A percentile compares a stretch with the other conserved stretches of the same genome.
phyloP scores from a whole-genome alignment of 2,888 invertebrate species.

The Chaitophorus viminalis region DNA sequence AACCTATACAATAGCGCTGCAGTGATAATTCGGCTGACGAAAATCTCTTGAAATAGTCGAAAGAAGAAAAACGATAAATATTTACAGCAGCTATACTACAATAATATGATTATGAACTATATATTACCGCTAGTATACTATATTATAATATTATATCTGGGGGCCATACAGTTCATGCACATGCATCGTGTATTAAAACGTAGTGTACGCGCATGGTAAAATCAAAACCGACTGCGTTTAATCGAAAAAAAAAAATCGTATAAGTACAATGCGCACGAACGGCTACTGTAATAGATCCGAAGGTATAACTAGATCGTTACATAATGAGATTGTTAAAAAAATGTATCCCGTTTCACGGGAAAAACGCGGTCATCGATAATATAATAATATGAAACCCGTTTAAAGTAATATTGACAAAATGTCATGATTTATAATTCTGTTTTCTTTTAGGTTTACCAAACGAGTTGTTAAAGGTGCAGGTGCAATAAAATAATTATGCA shows the following conservation, averaged over 20 bases:
- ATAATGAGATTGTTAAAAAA: constrained; percentile 7
- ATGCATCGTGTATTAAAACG: not conserved
- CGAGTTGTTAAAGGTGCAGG: not conserved
- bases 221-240: not conserved
- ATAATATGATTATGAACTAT: not conserved
- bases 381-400: constrained; percentile 37
- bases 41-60: not conserved
- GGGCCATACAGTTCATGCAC: no score
- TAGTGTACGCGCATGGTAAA: not conserved
- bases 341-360: constrained; percentile 23
- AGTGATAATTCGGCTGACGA: not conserved
- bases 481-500: not conserved
- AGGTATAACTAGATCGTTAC: constrained; percentile 17
- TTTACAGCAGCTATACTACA: not conserved
- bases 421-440: not conserved
- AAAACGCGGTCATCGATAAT: not conserved
- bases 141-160: not conserved
- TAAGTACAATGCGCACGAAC: not conserved
- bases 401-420: not conserved
- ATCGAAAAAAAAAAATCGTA: not conserved
- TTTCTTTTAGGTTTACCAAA: not conserved
- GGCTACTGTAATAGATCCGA: constrained; percentile 30
- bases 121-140: not conserved
- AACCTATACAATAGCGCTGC: not conserved
- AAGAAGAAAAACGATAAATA: not conserved